Percentiles rank a stretch among this genome's conserved stretches.
Evolutionary conservation across 1,140 invertebrate genomes (phyloP).

Genomic region (Musca vetustissima): DNA sequence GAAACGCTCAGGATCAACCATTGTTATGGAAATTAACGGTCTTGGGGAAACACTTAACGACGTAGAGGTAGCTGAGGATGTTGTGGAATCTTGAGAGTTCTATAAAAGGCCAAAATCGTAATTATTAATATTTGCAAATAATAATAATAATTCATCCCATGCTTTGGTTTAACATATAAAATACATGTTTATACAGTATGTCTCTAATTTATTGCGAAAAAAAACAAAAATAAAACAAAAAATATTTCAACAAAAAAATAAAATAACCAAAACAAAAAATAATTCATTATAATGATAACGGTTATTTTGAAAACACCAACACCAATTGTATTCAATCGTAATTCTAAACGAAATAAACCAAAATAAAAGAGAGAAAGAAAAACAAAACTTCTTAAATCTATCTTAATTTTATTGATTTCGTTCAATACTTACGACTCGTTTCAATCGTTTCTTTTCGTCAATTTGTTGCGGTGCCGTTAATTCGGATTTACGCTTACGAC

Average conservation of each 20-base stretch:
- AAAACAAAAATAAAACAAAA: no score
- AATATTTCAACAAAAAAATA: no score
- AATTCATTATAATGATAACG: no score
- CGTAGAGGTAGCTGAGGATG: neutral
- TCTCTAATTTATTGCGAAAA: no score
- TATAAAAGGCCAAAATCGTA: neutral
- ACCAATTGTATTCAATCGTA: neutral
- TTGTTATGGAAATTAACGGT: slow-evolving; percentile 18
- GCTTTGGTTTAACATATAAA: no score
- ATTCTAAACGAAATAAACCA: neutral
- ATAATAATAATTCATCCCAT: no score
- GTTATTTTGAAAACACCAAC: no score
- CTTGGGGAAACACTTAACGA: neutral
- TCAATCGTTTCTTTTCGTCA: slow-evolving; percentile 11
- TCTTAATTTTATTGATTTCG: neutral
- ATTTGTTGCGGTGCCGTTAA: neutral
- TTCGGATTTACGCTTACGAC: neutral
- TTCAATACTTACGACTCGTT: neutral
- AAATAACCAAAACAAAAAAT: no score
- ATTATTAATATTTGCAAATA: no score
- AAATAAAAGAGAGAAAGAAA: neutral
- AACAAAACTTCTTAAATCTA: neutral
- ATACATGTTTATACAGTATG: no score
- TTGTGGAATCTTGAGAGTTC: neutral
- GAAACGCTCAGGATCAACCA: slow-evolving; percentile 21